phyloP scores from a whole-genome alignment of 2,888 invertebrate species.

The Drosophila hawaiiensis region DNA sequence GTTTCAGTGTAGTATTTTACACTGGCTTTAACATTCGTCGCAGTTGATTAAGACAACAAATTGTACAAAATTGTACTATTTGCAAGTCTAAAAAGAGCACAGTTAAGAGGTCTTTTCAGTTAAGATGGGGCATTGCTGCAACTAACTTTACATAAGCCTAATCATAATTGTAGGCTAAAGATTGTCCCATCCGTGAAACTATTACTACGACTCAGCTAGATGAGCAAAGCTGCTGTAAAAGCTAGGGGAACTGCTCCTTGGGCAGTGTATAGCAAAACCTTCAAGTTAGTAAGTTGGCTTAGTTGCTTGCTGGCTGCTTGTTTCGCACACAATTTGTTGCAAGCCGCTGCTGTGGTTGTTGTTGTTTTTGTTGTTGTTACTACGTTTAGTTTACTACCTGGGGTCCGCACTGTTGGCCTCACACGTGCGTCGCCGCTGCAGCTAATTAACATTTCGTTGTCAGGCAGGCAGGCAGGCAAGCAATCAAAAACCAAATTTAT shows the following conservation, averaged over 20 bases:
- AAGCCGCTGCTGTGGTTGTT: conserved; percentile 5
- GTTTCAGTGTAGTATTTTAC: neutral
- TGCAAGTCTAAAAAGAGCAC: neutral
- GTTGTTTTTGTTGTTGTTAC: neutral
- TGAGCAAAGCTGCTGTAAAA: neutral
- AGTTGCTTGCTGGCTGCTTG: conserved; percentile 30
- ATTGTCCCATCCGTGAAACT: neutral
- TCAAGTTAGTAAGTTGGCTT: conserved; percentile 38
- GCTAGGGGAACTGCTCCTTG: neutral
- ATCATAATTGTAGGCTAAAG: neutral
- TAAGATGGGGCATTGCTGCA: neutral
- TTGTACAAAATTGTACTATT: neutral
- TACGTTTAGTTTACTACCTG: conserved; percentile 20
- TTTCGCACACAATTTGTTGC: conserved; percentile 54
- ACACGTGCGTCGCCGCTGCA: conserved; percentile 42
- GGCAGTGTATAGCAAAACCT: conserved; percentile 31
- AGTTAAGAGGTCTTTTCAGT: neutral
- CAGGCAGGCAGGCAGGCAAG: conserved; percentile 22
- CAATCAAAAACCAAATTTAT: conserved; percentile 67
- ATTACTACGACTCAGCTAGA: neutral
- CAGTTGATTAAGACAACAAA: neutral
- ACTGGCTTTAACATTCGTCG: neutral
- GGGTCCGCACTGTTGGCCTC: conserved; percentile 28
- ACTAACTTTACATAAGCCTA: neutral
- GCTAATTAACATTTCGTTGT: conserved; percentile 61